A percentile compares a stretch with the other conserved stretches of the same genome.
phyloP scores from a whole-genome alignment of 2,113 vertebrate genomes.

The Cryptomyrus ogoouensis region DNA sequence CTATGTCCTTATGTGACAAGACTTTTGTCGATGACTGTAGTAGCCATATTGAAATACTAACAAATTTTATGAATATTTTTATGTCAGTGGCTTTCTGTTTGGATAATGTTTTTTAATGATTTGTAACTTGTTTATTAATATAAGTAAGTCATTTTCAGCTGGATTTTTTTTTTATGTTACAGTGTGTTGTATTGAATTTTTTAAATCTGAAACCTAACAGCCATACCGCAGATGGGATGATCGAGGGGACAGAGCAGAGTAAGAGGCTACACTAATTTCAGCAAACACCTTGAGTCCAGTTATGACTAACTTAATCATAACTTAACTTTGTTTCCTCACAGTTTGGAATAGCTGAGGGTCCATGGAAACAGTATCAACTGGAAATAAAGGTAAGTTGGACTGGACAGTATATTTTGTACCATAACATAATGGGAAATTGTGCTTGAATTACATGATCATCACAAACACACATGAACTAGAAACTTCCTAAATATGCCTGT shows the following conservation, averaged over 20 bases:
- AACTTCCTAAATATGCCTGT: neutral
- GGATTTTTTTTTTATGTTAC: neutral
- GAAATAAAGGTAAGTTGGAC: neutral
- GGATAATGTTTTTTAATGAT: neutral
- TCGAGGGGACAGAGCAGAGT: neutral
- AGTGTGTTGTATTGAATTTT: no score
- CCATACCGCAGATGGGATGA: no score
- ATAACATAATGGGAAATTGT: neutral
- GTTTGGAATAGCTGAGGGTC: neutral
- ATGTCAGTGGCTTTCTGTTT: neutral
- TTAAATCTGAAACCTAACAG: no score
- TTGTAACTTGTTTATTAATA: neutral
- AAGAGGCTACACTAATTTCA: neutral
- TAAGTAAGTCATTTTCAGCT: neutral
- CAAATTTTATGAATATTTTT: neutral
- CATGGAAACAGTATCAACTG: neutral
- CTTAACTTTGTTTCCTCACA: neutral
- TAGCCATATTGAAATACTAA: neutral
- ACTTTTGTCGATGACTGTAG: no score
- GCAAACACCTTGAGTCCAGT: neutral
- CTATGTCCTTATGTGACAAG: no score
- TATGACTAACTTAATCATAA: neutral
- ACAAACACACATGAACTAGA: neutral
- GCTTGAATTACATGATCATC: neutral
- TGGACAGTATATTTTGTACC: neutral